phyloP scores from a whole-genome alignment of 2,113 vertebrate genomes.

The Leptodactylus fuscus region DNA sequence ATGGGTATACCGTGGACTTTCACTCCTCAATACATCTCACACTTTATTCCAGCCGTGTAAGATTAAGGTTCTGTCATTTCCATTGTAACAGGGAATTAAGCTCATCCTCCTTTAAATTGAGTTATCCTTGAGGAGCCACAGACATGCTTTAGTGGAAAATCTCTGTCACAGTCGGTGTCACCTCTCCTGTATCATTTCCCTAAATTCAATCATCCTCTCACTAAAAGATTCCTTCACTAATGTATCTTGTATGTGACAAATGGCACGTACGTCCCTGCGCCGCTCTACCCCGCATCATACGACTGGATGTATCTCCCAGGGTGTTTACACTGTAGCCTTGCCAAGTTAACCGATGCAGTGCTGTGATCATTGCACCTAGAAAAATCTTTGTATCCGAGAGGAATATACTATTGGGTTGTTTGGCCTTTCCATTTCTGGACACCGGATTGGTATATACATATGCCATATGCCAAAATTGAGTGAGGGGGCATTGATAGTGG shows the following conservation, averaged over 20 bases:
- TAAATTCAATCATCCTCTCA: slow-evolving; percentile 43
- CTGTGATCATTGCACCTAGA: neutral
- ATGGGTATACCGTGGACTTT: neutral
- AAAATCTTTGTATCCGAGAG: no score
- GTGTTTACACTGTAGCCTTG: slow-evolving; percentile 4
- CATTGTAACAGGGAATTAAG: slow-evolving; percentile 23
- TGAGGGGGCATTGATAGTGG: no score
- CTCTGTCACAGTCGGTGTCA: slow-evolving; percentile 34
- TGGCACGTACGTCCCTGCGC: slow-evolving; percentile 14
- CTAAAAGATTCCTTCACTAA: slow-evolving; percentile 55
- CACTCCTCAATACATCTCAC: rapidly evolving
- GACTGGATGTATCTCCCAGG: neutral
- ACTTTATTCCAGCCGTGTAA: slow-evolving; percentile 57
- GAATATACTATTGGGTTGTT: no score
- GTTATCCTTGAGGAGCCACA: slow-evolving; percentile 57
- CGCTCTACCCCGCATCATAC: neutral
- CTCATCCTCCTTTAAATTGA: slow-evolving; percentile 43
- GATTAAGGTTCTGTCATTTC: slow-evolving; percentile 61
- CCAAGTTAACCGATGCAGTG: neutral
- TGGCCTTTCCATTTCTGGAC: no score
- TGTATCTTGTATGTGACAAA: slow-evolving; percentile 32
- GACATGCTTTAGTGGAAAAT: slow-evolving; percentile 58
- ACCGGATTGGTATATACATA: no score
- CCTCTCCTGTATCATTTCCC: slow-evolving; percentile 56
- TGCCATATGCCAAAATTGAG: no score